A percentile compares a stretch with the other conserved stretches of the same genome.
Evolutionary conservation across 2,888 invertebrate genomes (phyloP).

Genomic region (Saturnia pavonia): DNA sequence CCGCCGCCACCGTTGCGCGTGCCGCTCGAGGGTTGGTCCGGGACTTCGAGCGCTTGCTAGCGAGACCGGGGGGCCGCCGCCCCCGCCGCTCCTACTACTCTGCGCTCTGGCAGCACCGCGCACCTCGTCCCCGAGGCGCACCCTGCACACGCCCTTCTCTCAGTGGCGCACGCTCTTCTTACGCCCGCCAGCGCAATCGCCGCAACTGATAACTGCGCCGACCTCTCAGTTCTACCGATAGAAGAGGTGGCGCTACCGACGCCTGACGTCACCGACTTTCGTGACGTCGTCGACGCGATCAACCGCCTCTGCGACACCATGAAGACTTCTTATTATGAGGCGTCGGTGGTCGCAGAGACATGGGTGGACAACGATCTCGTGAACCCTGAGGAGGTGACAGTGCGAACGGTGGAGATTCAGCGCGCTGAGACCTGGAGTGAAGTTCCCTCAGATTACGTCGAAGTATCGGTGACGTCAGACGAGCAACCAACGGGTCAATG

Average conservation of each 20-base stretch:
- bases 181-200: conserved; percentile 58
- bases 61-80: conserved; percentile 65
- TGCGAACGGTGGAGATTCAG: conserved; percentile 44
- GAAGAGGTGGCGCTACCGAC: conserved; percentile 54
- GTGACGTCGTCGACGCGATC: conserved; percentile 77
- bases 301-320: conserved; percentile 75
- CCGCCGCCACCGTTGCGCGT: conserved; percentile 83
- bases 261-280: conserved; percentile 67
- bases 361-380: conserved; percentile 40
- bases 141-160: conserved; percentile 61
- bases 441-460: background rate
- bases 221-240: conserved; percentile 48
- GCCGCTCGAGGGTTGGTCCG: conserved; percentile 81
- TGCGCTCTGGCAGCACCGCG: conserved; percentile 35
- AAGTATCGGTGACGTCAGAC: background rate
- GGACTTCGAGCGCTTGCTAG: conserved; percentile 79
- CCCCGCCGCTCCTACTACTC: conserved; percentile 28
- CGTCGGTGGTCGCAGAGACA: conserved; percentile 26
- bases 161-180: conserved; percentile 66
- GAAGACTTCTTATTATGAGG: conserved; percentile 59
- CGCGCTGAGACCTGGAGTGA: conserved; percentile 44
- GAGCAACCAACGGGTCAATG: conserved; percentile 16
- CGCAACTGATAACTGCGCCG: conserved; percentile 22
- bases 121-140: conserved; percentile 55
- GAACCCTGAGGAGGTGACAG: conserved; percentile 51